These are phyloP conservation scores for Lepidocyrtoides sp. DNA, from an alignment of 2,888 invertebrate species.

Conservation along the genomic window DNA sequence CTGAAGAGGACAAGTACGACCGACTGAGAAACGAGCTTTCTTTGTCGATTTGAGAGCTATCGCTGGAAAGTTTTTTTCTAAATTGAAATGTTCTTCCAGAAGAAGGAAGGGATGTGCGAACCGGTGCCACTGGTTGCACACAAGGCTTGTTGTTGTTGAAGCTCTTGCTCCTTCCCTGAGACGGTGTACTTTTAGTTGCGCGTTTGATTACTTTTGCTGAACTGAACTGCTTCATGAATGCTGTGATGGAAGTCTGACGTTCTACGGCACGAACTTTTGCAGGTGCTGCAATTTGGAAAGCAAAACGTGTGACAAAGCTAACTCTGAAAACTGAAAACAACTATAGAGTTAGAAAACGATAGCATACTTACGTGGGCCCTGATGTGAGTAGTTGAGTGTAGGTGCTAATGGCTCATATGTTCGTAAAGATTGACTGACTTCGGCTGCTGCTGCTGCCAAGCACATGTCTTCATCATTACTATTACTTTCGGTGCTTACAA, in stretches of 20 bases:
- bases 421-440: slow-evolving; percentile 39
- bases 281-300: slow-evolving; percentile 38
- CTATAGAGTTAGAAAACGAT: not conserved
- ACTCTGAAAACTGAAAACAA: no score
- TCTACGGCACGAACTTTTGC: slow-evolving; percentile 62
- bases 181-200: not conserved
- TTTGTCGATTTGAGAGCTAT: not conserved
- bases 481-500: not conserved
- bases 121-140: not conserved
- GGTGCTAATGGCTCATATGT: slow-evolving; percentile 25
- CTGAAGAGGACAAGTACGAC: no score
- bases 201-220: slow-evolving; percentile 53
- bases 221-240: slow-evolving; percentile 63
- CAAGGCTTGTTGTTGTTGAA: not conserved
- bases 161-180: slow-evolving; percentile 21
- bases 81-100: slow-evolving; percentile 61
- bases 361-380: not conserved
- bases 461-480: slow-evolving; percentile 55
- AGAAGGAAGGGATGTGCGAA: not conserved
- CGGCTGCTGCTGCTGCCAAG: slow-evolving; percentile 34
- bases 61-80: slow-evolving; percentile 10
- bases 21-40: slow-evolving; percentile 1
- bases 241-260: slow-evolving; percentile 49
- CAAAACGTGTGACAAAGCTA: slow-evolving; percentile 28
- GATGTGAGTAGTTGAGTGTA: not conserved